Evolutionary conservation across 2,888 invertebrate genomes (phyloP).

Genomic region (Synergus umbraculus): DNA sequence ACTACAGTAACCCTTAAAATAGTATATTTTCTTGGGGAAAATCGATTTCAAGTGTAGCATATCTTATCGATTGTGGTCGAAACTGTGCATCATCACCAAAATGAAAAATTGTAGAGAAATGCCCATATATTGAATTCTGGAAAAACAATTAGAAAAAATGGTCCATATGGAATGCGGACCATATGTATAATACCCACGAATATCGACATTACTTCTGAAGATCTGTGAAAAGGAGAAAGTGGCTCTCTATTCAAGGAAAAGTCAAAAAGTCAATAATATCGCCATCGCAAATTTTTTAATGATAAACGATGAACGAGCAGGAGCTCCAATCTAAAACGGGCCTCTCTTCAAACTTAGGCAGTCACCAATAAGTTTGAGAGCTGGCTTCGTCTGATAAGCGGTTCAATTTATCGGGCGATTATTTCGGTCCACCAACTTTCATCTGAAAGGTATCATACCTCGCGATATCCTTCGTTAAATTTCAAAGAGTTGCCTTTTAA

Average conservation of each 20-base stretch:
- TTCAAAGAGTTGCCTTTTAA: neutral
- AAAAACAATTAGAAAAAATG: too few relatives aligned
- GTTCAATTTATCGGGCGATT: slow-evolving; percentile 63
- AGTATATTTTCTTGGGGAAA: too few relatives aligned
- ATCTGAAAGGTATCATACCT: slow-evolving; percentile 38
- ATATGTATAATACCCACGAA: too few relatives aligned
- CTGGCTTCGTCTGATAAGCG: slow-evolving; percentile 62
- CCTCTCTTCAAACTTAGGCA: slow-evolving; percentile 19
- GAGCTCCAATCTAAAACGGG: slow-evolving; percentile 12
- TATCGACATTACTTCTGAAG: too few relatives aligned
- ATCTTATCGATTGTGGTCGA: too few relatives aligned
- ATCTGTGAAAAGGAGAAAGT: neutral
- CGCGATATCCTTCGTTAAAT: slow-evolving; percentile 41
- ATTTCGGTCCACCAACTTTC: slow-evolving; percentile 58
- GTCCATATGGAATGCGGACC: too few relatives aligned
- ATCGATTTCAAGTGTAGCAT: too few relatives aligned
- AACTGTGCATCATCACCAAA: too few relatives aligned
- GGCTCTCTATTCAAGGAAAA: slow-evolving; percentile 13
- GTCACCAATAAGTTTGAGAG: slow-evolving; percentile 46
- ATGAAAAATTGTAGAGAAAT: too few relatives aligned
- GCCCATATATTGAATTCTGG: too few relatives aligned
- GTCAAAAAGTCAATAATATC: slow-evolving; percentile 7
- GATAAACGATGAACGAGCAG: slow-evolving; percentile 5
- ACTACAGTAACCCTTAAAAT: too few relatives aligned
- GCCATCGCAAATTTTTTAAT: slow-evolving; percentile 42